phyloP scores from a whole-genome alignment of 2,797 vertebrate species.

The Poeciliopsis infans region DNA sequence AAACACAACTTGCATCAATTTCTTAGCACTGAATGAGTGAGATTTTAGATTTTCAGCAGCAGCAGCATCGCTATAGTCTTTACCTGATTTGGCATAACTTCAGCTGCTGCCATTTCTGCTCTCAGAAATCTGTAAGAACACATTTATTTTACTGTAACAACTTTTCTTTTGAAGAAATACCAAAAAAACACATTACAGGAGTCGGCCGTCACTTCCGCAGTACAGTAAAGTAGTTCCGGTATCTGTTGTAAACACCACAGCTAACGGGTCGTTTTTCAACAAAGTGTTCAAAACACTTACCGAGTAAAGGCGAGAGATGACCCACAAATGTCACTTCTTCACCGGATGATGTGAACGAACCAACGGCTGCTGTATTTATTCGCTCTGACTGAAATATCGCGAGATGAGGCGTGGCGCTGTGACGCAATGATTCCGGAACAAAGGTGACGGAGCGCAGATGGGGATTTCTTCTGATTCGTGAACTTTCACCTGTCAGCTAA shows the following conservation, averaged over 20 bases:
- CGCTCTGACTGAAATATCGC: constrained; percentile 49
- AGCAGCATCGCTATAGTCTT: neutral
- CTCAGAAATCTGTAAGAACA: constrained; percentile 6
- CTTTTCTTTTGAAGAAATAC: neutral
- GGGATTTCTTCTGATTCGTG: constrained; percentile 44
- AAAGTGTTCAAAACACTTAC: constrained; percentile 35
- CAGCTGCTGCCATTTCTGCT: constrained; percentile 65
- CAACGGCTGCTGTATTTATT: constrained; percentile 49
- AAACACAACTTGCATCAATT: neutral
- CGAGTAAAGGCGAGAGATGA: accelerated
- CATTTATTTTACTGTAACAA: neutral
- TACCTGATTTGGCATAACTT: constrained; percentile 61
- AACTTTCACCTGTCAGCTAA: neutral
- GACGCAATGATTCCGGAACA: constrained; percentile 57
- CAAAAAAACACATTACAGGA: neutral
- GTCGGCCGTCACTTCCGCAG: constrained; percentile 7
- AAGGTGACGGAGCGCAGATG: constrained; percentile 50
- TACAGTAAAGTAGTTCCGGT: neutral
- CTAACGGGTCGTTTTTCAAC: no score
- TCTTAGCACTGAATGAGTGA: neutral
- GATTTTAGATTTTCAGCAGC: no score
- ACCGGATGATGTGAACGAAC: accelerated
- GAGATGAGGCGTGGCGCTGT: constrained; percentile 41
- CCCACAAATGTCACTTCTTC: accelerated
- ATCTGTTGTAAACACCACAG: neutral